Evolutionary conservation across 2,113 vertebrate species (phyloP).

Genomic region (Lontra canadensis): DNA sequence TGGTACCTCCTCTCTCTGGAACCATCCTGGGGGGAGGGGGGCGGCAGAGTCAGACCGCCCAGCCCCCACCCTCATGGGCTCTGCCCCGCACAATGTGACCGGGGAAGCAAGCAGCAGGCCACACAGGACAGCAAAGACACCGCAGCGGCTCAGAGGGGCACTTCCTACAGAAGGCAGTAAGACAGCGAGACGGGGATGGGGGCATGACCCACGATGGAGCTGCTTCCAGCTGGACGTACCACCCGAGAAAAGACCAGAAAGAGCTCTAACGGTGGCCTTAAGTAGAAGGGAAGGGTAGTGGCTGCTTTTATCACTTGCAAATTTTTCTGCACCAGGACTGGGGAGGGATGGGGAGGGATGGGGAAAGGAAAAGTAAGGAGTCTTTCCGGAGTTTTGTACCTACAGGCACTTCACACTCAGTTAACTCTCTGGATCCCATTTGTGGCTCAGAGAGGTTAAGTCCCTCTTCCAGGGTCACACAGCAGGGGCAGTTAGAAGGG

Average conservation of each 20-base stretch:
- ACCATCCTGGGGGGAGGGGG: neutral
- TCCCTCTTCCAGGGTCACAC: conserved; percentile 7
- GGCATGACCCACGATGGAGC: neutral
- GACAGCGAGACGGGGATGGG: accelerated
- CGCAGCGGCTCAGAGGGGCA: accelerated
- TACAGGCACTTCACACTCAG: neutral
- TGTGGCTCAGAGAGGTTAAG: neutral
- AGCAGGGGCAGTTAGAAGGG: neutral
- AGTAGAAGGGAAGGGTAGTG: too few species aligned
- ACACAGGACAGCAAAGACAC: neutral
- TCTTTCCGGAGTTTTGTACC: neutral
- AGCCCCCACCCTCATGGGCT: neutral
- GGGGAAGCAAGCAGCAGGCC: neutral
- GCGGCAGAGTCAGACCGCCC: neutral
- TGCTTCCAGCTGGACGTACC: neutral
- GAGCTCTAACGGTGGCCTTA: neutral
- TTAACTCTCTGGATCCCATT: neutral
- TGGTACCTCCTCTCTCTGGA: neutral
- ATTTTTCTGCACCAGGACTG: neutral
- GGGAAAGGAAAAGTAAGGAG: neutral
- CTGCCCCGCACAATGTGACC: neutral
- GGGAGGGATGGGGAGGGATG: neutral
- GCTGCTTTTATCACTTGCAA: neutral
- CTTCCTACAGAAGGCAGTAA: accelerated
- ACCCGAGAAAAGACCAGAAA: neutral